Percentiles rank a stretch among this genome's conserved stretches.
These are phyloP conservation scores for Myopa tessellatipennis DNA, from an alignment of 2,888 invertebrate species.

Conservation along the genomic window DNA sequence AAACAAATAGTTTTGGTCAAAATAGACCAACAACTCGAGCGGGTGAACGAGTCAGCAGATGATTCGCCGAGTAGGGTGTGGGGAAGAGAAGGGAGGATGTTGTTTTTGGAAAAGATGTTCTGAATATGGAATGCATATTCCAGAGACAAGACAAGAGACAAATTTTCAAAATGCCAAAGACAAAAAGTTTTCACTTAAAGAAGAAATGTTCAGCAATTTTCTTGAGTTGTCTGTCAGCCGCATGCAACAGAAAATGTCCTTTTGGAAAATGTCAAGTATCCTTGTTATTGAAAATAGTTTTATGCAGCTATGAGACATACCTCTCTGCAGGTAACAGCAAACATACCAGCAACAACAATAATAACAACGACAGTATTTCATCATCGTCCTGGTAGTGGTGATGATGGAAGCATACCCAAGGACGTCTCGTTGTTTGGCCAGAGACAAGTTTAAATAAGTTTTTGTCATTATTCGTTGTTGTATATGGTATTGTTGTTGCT, in stretches of 20 bases:
- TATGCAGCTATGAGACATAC: slow-evolving; percentile 13
- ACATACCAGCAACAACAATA: slow-evolving; percentile 33
- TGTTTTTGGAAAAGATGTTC: background rate
- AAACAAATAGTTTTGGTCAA: slow-evolving; percentile 35
- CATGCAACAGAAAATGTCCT: slow-evolving; percentile 42
- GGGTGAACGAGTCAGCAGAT: slow-evolving; percentile 40
- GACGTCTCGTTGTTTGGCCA: background rate
- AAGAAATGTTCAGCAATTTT: slow-evolving; percentile 41
- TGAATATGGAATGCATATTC: slow-evolving; percentile 21
- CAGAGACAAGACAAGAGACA: slow-evolving; percentile 25
- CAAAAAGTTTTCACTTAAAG: slow-evolving; percentile 44
- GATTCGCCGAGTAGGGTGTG: slow-evolving; percentile 1
- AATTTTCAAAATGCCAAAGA: slow-evolving; percentile 46
- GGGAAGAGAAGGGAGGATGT: background rate
- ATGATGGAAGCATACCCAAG: background rate
- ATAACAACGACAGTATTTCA: slow-evolving; percentile 40
- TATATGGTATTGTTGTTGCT: background rate
- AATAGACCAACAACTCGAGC: slow-evolving; percentile 24
- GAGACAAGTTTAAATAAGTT: slow-evolving; percentile 36
- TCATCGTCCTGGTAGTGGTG: background rate
- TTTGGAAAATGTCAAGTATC: slow-evolving; percentile 44
- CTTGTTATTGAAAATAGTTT: slow-evolving; percentile 39
- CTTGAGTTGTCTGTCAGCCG: slow-evolving; percentile 40
- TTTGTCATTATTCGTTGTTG: slow-evolving; percentile 26
- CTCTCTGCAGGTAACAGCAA: background rate